Conservation (phyloP, 1,140 invertebrate genomes). For the Aplysia californica region DNA sequence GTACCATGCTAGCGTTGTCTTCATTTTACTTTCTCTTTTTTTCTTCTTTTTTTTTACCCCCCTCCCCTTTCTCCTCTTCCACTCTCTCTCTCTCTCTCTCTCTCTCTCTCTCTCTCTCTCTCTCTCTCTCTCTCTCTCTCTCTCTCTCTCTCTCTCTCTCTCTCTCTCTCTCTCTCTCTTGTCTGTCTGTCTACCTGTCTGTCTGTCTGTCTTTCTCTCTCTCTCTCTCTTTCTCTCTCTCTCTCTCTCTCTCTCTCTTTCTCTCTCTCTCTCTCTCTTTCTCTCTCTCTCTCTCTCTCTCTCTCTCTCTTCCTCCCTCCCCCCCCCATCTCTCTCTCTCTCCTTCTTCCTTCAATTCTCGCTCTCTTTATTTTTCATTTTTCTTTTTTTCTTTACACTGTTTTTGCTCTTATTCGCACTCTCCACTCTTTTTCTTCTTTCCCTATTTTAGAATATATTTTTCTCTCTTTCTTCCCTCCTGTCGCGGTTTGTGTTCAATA, state of each 20-base stretch:
- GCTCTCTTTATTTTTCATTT: neutral
- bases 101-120: neutral
- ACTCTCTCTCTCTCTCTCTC: neutral
- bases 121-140: constrained; percentile 5
- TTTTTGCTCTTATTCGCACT: neutral
- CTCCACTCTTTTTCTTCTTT: neutral
- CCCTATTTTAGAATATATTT: neutral
- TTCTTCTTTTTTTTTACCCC: neutral
- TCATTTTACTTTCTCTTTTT: neutral
- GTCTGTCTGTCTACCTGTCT: neutral
- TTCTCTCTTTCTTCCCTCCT: constrained; percentile 1
- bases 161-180: neutral
- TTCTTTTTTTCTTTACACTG: neutral
- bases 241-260: neutral
- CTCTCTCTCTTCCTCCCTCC: neutral
- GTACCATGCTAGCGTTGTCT: neutral
- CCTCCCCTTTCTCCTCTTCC: neutral
- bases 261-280: neutral
- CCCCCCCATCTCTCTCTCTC: neutral
- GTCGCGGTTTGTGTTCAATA: neutral
- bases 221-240: constrained; percentile 1
- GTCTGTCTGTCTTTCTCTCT: neutral
- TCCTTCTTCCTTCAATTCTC: neutral
- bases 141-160: neutral
- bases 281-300: neutral